phyloP scores from a whole-genome alignment of 2,797 vertebrate genomes.

The Liasis olivaceus region DNA sequence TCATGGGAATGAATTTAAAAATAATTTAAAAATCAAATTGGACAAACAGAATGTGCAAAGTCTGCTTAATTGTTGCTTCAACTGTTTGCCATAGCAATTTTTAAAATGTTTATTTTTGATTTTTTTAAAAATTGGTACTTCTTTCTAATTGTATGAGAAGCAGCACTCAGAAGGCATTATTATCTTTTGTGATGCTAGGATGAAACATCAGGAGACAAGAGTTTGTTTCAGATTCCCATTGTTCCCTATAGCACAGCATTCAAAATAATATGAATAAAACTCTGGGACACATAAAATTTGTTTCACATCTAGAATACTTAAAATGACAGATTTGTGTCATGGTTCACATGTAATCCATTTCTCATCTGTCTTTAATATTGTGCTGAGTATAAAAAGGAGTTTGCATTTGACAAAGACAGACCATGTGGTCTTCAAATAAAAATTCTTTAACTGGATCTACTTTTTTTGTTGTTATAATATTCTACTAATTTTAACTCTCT shows the following conservation, averaged over 20 bases:
- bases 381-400: not conserved
- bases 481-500: not conserved
- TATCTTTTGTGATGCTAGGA: not conserved
- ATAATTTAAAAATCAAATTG: not conserved
- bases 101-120: not conserved
- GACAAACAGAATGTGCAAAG: not conserved
- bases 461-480: not conserved
- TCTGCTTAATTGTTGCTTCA: not conserved
- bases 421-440: not conserved
- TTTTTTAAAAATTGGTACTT: not conserved
- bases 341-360: not conserved
- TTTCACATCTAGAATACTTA: not conserved
- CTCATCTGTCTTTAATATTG: not conserved
- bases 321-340: not conserved
- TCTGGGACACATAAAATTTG: not conserved
- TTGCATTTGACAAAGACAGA: not conserved
- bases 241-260: not conserved
- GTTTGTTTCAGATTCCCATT: no score
- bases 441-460: not conserved
- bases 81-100: not conserved
- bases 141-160: not conserved
- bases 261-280: not conserved
- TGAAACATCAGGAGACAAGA: not conserved
- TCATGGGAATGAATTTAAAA: not conserved
- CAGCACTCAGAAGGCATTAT: not conserved